These are phyloP conservation scores for Ceyx melanurus DNA, from an alignment of 2,113 vertebrate species.

Conservation along the genomic window DNA sequence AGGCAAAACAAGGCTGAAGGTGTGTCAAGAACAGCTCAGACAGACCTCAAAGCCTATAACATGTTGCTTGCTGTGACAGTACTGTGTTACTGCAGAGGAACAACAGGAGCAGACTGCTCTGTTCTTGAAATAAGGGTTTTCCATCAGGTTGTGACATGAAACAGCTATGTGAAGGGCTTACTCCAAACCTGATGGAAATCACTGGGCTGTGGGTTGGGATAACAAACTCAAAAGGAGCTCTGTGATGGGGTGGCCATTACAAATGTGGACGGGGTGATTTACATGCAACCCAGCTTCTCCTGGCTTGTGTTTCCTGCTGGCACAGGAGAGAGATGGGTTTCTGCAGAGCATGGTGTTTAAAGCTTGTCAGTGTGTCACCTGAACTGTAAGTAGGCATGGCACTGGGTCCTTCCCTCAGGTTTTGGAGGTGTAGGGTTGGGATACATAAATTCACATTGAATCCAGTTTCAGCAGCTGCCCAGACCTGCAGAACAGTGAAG, in stretches of 20 bases:
- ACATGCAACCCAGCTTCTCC: not conserved
- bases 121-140: not conserved
- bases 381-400: not conserved
- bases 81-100: not conserved
- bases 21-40: not conserved
- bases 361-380: not conserved
- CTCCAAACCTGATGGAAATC: not conserved
- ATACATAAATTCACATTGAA: not conserved
- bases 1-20: not conserved
- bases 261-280: not conserved
- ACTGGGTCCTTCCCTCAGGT: not conserved
- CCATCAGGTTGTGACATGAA: not conserved
- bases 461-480: not conserved
- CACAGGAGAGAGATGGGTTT: not conserved
- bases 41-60: not conserved
- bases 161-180: not conserved
- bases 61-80: accelerated
- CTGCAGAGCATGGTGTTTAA: not conserved
- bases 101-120: not conserved
- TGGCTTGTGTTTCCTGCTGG: not conserved
- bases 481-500: not conserved
- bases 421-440: not conserved
- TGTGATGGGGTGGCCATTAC: accelerated
- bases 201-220: not conserved
- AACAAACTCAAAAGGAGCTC: not conserved